A percentile compares a stretch with the other conserved stretches of the same genome.
Conservation (phyloP, 2,113 vertebrate genomes). For the Neomonachus schauinslandi region DNA sequence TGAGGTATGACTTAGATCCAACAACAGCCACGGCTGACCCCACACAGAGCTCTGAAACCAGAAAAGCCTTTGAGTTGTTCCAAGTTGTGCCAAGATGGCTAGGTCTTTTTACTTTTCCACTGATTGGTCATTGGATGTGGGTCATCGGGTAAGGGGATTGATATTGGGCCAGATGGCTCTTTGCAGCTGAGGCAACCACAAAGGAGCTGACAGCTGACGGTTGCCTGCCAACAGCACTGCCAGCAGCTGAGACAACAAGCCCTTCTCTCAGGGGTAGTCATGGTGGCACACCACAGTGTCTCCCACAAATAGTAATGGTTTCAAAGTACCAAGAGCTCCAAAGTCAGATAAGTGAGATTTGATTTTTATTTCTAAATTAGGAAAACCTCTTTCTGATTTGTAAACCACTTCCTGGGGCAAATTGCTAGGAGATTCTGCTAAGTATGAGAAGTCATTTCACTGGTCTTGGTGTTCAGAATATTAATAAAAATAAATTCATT, state of each 20-base stretch:
- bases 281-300: neutral
- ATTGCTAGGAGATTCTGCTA: slow-evolving; percentile 54
- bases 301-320: slow-evolving; percentile 3
- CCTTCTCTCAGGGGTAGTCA: neutral
- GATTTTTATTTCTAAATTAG: slow-evolving; percentile 53
- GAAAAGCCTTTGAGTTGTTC: neutral
- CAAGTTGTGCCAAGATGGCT: slow-evolving; percentile 19
- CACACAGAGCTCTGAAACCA: neutral
- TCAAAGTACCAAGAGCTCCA: slow-evolving; percentile 5
- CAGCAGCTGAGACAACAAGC: neutral
- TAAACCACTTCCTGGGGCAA: slow-evolving; percentile 33
- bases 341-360: slow-evolving; percentile 40
- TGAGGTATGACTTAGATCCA: neutral
- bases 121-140: neutral
- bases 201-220: neutral
- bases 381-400: slow-evolving; percentile 11
- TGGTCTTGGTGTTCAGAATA: slow-evolving; percentile 48
- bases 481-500: slow-evolving; percentile 57
- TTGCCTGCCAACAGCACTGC: neutral
- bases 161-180: neutral
- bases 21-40: neutral
- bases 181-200: slow-evolving; percentile 14
- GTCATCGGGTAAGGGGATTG: neutral
- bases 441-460: slow-evolving; percentile 59
- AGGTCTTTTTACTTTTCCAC: neutral